Percentiles rank a stretch among this genome's conserved stretches.
Conservation (phyloP, 2,797 vertebrate genomes). For the Periparus ater region DNA sequence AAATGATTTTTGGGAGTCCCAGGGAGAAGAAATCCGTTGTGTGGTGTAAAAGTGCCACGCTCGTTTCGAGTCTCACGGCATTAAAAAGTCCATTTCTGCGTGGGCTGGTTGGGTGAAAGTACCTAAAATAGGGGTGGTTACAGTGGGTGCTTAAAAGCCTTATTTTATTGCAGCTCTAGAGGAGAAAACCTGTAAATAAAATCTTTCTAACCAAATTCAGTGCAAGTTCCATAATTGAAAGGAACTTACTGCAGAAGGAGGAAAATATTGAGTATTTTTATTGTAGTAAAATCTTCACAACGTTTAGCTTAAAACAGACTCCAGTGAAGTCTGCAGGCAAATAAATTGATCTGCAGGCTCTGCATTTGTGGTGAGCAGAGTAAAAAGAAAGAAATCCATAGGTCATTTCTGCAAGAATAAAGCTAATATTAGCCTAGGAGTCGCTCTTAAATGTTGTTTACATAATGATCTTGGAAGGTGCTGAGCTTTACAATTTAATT, state of each 20-base stretch:
- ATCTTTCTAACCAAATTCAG: neutral
- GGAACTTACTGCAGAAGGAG: neutral
- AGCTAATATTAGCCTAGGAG: neutral
- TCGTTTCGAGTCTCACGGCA: fast-evolving
- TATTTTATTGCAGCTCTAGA: neutral
- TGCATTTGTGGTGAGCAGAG: neutral
- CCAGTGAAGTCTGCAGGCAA: neutral
- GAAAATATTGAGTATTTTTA: neutral
- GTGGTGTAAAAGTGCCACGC: neutral
- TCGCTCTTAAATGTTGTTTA: neutral
- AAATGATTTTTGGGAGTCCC: neutral
- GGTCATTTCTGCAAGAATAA: neutral
- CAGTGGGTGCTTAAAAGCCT: neutral
- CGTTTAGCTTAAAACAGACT: neutral
- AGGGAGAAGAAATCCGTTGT: fast-evolving
- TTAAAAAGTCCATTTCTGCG: neutral
- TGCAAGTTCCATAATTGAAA: neutral
- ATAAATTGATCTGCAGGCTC: neutral
- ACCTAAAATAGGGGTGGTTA: neutral
- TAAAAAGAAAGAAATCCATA: neutral
- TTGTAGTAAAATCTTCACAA: neutral
- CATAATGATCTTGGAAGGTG: neutral
- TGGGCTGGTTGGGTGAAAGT: neutral
- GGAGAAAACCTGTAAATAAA: neutral
- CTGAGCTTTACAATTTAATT: neutral